These are phyloP conservation scores for Bombylius major DNA, from an alignment of 2,888 invertebrate species.

Conservation along the genomic window DNA sequence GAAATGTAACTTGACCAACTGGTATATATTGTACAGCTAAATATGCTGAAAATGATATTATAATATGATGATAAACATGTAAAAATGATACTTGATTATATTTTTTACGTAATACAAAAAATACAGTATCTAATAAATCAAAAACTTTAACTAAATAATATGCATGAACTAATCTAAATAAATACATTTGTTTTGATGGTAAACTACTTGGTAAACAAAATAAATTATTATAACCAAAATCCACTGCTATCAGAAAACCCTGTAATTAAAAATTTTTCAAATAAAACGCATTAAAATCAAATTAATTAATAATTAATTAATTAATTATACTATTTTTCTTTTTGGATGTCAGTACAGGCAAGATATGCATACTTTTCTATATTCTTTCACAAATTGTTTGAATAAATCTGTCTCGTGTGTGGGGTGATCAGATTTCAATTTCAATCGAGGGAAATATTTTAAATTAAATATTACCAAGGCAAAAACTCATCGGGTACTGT, in stretches of 20 bases:
- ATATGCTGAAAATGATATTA: slow-evolving; percentile 55
- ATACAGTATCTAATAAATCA: slow-evolving; percentile 54
- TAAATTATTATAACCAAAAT: background rate
- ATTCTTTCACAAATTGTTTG: too few relatives aligned
- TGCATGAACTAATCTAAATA: slow-evolving; percentile 38
- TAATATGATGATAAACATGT: slow-evolving; percentile 58
- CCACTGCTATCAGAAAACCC: background rate
- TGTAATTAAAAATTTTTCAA: background rate
- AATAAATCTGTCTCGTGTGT: too few relatives aligned
- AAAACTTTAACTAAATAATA: slow-evolving; percentile 46
- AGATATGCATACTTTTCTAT: too few relatives aligned
- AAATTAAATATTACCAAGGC: too few relatives aligned
- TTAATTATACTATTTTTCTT: too few relatives aligned
- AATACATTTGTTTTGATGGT: background rate
- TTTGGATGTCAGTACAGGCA: too few relatives aligned
- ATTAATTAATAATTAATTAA: too few relatives aligned
- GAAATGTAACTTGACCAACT: slow-evolving; percentile 51
- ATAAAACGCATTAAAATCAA: too few relatives aligned
- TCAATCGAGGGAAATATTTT: too few relatives aligned
- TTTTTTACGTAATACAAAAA: slow-evolving; percentile 57
- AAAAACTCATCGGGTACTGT: too few relatives aligned
- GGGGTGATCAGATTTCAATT: too few relatives aligned
- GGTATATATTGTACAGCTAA: slow-evolving; percentile 42
- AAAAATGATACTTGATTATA: slow-evolving; percentile 52
- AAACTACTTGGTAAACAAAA: slow-evolving; percentile 3